A percentile compares a stretch with the other conserved stretches of the same genome.
These are phyloP conservation scores for Orientallactaga bullata DNA, from an alignment of 2,113 vertebrate species.

Conservation along the genomic window DNA sequence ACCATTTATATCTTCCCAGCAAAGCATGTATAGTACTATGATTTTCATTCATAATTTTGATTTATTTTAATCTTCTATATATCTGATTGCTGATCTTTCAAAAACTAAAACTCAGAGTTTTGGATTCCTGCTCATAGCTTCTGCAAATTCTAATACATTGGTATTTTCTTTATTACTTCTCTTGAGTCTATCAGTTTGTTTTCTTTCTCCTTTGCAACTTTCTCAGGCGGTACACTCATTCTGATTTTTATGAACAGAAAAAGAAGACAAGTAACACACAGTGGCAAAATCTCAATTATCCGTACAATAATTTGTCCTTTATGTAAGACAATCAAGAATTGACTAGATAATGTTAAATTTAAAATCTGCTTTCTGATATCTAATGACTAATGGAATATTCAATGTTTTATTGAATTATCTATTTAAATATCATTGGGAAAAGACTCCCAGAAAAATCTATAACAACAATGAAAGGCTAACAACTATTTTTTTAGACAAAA, in stretches of 20 bases:
- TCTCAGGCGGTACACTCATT: background rate
- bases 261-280: background rate
- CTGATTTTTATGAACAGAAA: background rate
- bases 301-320: constrained; percentile 10
- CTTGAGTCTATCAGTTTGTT: constrained; percentile 33
- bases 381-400: constrained; percentile 46
- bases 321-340: constrained; percentile 48
- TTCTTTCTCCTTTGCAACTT: constrained; percentile 14
- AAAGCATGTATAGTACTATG: background rate
- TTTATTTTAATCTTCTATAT: background rate
- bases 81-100: background rate
- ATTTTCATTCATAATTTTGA: background rate
- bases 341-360: constrained; percentile 36
- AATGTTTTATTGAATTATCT: constrained; percentile 41
- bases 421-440: constrained; percentile 58
- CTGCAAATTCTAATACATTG: background rate
- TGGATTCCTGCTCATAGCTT: background rate
- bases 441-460: background rate
- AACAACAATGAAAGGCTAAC: constrained; percentile 52
- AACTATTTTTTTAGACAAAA: constrained; percentile 24
- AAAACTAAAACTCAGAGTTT: background rate
- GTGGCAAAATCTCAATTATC: constrained; percentile 27
- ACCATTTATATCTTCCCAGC: background rate
- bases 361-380: background rate
- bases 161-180: background rate